Base-by-base conservation (phyloP, 1,140 invertebrate genomes). In the Centruroides vittatus region DNA sequence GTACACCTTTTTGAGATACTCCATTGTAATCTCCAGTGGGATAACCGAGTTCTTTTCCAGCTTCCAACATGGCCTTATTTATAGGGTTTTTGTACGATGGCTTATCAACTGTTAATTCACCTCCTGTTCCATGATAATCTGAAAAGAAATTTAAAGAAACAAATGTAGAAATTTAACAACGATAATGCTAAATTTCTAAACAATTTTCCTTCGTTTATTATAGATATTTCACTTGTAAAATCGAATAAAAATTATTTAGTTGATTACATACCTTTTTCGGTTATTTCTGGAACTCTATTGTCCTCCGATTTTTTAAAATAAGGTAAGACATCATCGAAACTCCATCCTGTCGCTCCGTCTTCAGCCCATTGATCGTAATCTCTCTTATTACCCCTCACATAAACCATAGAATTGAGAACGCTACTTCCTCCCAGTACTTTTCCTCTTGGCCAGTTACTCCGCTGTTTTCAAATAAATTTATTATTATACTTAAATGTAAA, bases 391-490 rank as follows among this genome's bases (percentile, higher is more conserved):
- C 93, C 93, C 59, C 93, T 76, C 7, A 95, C 84, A 71, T 96
- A 97, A 0, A 95, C 80, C 92, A 97, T 89, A 0, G 89, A 89
- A 73, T 97, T 97, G 1, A 96, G 79, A 0, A 93, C 89, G 54
- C 88, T 92, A 47, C 87, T 87, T n/a, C 93, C 93, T 12, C 79
- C 80, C 64, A 74, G 34, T 36, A 58, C 59, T 54, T 60, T 61
- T 10, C 65, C 68, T 11, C 55, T 23, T 8, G 61, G 61, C 41
- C 41, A 41, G 8, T 8, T 41, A 8, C 41, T 41, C 8, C 41
- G 41, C 41, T 41, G 3, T 6, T 41, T 41, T 2, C 23, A 23
- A 23, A 23, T n/a, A 2, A 23, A 23, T 23, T 0, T 23, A n/a
- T 23, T 23, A 23, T 23, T 23, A 23, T 23, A 23, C 1, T n/a